Conservation (phyloP, 2,113 vertebrate species). For the Carassius carassius region DNA sequence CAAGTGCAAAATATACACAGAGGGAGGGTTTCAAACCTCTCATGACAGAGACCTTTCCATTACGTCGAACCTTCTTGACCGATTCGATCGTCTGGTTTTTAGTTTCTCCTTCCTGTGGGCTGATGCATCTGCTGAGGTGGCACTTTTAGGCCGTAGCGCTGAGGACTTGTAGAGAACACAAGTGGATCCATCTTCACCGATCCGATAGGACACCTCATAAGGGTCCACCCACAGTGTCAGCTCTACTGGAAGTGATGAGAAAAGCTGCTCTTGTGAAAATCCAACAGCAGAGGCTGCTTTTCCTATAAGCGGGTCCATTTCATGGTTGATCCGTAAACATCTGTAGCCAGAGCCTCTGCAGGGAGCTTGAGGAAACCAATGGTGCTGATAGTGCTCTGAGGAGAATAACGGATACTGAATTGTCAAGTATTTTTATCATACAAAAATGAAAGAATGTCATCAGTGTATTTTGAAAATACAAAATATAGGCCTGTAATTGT, state of each 20-base stretch:
- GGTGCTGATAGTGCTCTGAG: constrained; percentile 83
- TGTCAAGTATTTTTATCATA: background rate
- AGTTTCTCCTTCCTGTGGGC: constrained; percentile 28
- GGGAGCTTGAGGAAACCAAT: constrained; percentile 82
- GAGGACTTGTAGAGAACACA: constrained; percentile 79
- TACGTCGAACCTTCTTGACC: background rate
- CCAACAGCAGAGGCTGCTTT: constrained; percentile 77
- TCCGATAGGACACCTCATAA: constrained; percentile 80
- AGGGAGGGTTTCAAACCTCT: background rate
- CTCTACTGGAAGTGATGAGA: constrained; percentile 77
- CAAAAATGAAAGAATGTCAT: background rate
- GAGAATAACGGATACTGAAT: background rate
- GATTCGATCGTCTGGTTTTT: constrained; percentile 19
- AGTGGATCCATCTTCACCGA: constrained; percentile 85
- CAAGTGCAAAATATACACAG: constrained; percentile 8
- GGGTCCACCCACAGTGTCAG: constrained; percentile 87
- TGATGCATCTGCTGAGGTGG: constrained; percentile 26
- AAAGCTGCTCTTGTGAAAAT: constrained; percentile 75
- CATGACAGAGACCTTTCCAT: background rate
- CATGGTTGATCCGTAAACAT: constrained; percentile 84
- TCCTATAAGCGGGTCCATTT: constrained; percentile 83
- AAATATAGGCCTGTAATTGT: background rate
- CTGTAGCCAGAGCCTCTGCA: constrained; percentile 85
- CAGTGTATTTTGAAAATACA: background rate
- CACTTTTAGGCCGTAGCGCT: background rate